phyloP scores from a whole-genome alignment of 2,113 vertebrate genomes.

The Noturus placidus region DNA sequence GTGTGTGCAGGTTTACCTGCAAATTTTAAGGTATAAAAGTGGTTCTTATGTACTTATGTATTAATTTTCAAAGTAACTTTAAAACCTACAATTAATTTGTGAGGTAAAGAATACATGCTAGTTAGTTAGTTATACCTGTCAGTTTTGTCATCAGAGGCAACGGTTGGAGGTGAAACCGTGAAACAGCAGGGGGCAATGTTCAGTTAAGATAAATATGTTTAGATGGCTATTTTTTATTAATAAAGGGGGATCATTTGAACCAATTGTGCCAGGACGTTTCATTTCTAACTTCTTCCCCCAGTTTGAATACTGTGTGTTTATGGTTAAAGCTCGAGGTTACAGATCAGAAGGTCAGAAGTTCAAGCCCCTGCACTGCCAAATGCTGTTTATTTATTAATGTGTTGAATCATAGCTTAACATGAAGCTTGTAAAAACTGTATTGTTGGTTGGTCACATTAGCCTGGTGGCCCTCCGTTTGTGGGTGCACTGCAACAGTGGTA shows the following conservation, averaged over 20 bases:
- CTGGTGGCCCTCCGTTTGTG: not conserved
- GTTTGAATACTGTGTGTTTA: no score
- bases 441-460: not conserved
- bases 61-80: no score
- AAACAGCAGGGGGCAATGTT: conserved; percentile 3
- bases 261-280: not conserved
- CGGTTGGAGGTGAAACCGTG: not conserved
- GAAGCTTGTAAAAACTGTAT: not conserved
- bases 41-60: no score
- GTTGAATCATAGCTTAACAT: no score
- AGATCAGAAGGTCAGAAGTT: not conserved
- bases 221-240: not conserved
- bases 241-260: not conserved
- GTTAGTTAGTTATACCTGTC: not conserved
- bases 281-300: no score
- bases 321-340: not conserved
- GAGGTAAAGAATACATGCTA: no score
- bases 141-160: not conserved
- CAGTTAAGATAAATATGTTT: not conserved
- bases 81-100: no score
- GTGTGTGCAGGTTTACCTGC: not conserved
- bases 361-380: not conserved
- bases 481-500: not conserved
- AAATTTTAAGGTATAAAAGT: no score
- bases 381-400: no score